Base-by-base conservation (phyloP, 2,888 invertebrate genomes). In the Amiota communis region DNA sequence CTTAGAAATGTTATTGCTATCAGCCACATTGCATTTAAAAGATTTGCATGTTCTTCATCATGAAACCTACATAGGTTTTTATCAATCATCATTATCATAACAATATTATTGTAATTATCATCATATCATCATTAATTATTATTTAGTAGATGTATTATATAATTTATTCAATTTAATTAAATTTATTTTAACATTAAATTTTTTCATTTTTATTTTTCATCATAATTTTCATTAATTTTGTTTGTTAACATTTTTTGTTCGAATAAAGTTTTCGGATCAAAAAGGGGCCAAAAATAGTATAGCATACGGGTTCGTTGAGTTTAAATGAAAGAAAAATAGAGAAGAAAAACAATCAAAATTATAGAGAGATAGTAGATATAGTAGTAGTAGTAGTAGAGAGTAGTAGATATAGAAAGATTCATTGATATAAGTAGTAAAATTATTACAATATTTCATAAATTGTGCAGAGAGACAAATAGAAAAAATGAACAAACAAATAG, bases 1-100 rank as follows among this genome's bases (percentile, higher is more conserved):
- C 98, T 98, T 90, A 99, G 95, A 93, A 99, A 99, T 88, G 99
- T 99, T 90, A 99, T 99, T 89, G 99, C 98, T 91, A 99, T 98
- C 91, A 99, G 95, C 99, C 99, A 99, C 97, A 99, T 98, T 88
- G 99, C 97, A 93, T 99, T 99, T 91, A 98, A 94, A 90, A 98
- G 95, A 92, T 98, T 98, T 91, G 97, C 98, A 92, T 98, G 98
- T 92, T 98, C 97, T 92, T 97, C 97, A 90, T 98, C 98, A 92
- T 98, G 98, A 93, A 97, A 97, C 93, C 98, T 98, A 77, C 76
- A 78, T 77, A n/a, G 48, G 11, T 15, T n/a, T 61, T 20, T 13
- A 36, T 36, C 36, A 36, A 36, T 36, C 6, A 36, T 36, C 6
- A 65, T 65, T 36, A 46, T 65, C 13, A 65, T 65, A 17, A 65